These are phyloP conservation scores for Aleiodes testaceus DNA, from an alignment of 2,888 invertebrate genomes.

Conservation along the genomic window DNA sequence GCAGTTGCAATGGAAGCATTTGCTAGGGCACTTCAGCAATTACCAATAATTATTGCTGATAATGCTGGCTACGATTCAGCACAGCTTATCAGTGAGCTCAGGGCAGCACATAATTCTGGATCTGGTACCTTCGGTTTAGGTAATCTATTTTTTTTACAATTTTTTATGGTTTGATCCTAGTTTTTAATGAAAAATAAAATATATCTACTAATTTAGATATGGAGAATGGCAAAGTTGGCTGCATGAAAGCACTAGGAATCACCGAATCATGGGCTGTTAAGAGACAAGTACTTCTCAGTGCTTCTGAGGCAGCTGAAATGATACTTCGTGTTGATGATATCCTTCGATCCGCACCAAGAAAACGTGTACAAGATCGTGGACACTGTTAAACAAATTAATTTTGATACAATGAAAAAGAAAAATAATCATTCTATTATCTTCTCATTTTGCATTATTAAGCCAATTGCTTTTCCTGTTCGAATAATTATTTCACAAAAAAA, in stretches of 20 bases:
- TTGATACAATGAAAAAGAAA: neutral
- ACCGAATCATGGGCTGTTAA: slow-evolving; percentile 99
- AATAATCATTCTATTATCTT: neutral
- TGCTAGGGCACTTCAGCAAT: slow-evolving; percentile 88
- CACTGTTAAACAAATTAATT: slow-evolving; percentile 78
- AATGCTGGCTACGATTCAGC: slow-evolving; percentile 99
- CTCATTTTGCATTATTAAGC: slow-evolving; percentile 15
- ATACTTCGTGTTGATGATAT: slow-evolving; percentile 98
- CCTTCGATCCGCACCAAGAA: slow-evolving; percentile 91
- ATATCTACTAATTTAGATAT: slow-evolving; percentile 79
- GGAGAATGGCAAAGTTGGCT: slow-evolving; percentile 88
- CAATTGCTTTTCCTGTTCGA: neutral
- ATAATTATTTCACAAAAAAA: neutral
- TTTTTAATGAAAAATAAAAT: too few relatives aligned
- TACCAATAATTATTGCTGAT: slow-evolving; percentile 97
- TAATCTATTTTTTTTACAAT: slow-evolving; percentile 68
- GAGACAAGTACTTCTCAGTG: slow-evolving; percentile 94
- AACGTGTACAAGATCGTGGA: slow-evolving; percentile 89
- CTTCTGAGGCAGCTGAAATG: slow-evolving; percentile 98
- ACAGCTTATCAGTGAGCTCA: slow-evolving; percentile 91
- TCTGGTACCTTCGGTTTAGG: slow-evolving; percentile 85
- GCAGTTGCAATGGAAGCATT: slow-evolving; percentile 97
- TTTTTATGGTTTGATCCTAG: too few relatives aligned
- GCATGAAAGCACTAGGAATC: slow-evolving; percentile 93
- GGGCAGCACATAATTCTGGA: slow-evolving; percentile 92